Evolutionary conservation across 1,140 invertebrate species (phyloP).

Genomic region (Triops cancriformis): DNA sequence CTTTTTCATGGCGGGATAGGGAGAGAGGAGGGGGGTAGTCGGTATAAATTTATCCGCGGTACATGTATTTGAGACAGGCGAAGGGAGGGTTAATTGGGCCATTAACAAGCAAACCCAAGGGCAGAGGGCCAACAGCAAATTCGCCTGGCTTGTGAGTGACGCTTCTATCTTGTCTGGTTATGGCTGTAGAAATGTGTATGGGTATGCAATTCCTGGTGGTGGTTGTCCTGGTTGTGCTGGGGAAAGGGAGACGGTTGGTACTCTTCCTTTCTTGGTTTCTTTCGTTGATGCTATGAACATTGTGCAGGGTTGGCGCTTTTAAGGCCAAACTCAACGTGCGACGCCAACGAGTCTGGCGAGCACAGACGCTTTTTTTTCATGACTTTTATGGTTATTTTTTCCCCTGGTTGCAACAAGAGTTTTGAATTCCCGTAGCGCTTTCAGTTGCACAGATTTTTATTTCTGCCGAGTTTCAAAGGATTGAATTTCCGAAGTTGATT

Average conservation of each 20-base stretch:
- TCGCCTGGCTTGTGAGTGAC: neutral
- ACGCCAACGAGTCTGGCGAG: neutral
- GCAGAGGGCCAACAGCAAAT: neutral
- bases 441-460: too few species aligned
- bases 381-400: neutral
- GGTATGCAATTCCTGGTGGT: too few species aligned
- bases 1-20: neutral
- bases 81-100: conserved; percentile 3
- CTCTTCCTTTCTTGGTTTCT: too few species aligned
- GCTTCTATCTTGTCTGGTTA: neutral
- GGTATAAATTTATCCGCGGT: neutral
- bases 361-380: neutral
- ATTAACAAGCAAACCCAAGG: conserved; percentile 10
- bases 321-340: neutral
- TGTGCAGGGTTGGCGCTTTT: neutral
- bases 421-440: too few species aligned
- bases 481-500: too few species aligned
- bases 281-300: too few species aligned
- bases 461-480: too few species aligned
- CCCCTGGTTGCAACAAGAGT: too few species aligned
- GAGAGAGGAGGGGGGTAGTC: neutral
- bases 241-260: too few species aligned
- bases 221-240: too few species aligned
- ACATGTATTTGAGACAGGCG: neutral
- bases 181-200: too few species aligned